Evolutionary conservation across 2,888 invertebrate genomes (phyloP), one percentile per base, ranked within the genome.

Genomic region (Arenicola marina): DNA sequence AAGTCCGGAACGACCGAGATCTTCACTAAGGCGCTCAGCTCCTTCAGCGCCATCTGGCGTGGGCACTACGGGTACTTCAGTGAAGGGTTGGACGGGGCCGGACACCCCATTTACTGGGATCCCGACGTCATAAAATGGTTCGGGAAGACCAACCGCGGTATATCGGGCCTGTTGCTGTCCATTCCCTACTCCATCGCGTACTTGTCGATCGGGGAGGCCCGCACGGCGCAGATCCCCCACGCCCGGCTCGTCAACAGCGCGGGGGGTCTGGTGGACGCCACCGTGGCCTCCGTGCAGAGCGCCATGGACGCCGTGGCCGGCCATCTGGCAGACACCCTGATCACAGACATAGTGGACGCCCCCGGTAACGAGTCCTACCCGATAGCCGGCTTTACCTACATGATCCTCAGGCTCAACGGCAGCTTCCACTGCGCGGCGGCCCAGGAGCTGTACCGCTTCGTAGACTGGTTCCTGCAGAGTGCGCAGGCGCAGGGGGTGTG

Each of bases 1-100:
- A 74, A 74, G 29, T 79, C 79, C 1, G 81, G 81, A 11, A 78
- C 79, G 1, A 80, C 81, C 1, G 60, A 67, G 32, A 71, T 74
- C 4, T 78, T 81, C 62, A 79, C 79, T 0, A 57, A 61, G 4
- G 76, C 76, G 1, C 67, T 81, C 21, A 67, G 74, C 31, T 45
- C 72, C 4, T 75, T 74, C 63, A 73, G 73, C 58, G 2, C 18
- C 0, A 62, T 69, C 11, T 81, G 80, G 80, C 59, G 65, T 21
- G 31, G 58, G 0, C 56, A 38, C 1, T 75, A 67, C 28, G 79
- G 80, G 0, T 45, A 53, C 4, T 81, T 81, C 60, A 66, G 73
- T 1, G 62, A 53, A 3, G 77, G 65, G 4, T 21, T 43, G 2
- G 53, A n/a, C 4, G 56, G 51, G 0, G 15, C 29, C 33, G 46